phyloP scores from a whole-genome alignment of 1,140 invertebrate genomes.

The Aculops lycopersici region DNA sequence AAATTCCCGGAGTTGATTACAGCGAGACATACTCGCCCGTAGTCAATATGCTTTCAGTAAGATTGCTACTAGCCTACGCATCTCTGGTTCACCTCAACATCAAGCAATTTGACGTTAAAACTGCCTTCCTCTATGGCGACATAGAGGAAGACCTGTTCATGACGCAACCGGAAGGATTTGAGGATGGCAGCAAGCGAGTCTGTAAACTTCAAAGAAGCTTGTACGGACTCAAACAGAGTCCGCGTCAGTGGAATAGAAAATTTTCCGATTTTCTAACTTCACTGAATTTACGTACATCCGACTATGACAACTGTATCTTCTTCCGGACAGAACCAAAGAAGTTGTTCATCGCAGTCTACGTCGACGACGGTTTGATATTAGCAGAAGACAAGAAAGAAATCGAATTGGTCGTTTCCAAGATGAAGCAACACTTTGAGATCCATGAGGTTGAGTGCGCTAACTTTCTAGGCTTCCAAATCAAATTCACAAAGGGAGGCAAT shows the following conservation, averaged over 20 bases:
- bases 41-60: background rate
- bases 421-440: slow-evolving; percentile 1
- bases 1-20: too few relatives aligned
- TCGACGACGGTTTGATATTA: slow-evolving; percentile 19
- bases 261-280: slow-evolving; percentile 3
- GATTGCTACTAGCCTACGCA: background rate
- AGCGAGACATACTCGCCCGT: too few relatives aligned
- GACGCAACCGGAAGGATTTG: slow-evolving; percentile 15
- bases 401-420: background rate
- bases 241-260: slow-evolving; percentile 11
- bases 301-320: too few relatives aligned
- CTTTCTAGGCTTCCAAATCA: slow-evolving; percentile 10
- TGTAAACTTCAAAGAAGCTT: slow-evolving; percentile 8
- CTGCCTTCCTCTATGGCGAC: slow-evolving; percentile 14
- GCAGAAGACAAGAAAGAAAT: background rate
- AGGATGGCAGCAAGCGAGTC: slow-evolving; percentile 11
- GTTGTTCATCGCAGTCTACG: slow-evolving; percentile 16
- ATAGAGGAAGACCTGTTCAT: slow-evolving; percentile 17
- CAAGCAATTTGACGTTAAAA: slow-evolving; percentile 13
- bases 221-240: slow-evolving; percentile 11
- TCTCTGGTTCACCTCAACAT: slow-evolving; percentile 1
- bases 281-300: slow-evolving; percentile 2
- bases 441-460: background rate
- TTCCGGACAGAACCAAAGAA: background rate
- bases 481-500: background rate